A percentile compares a stretch with the other conserved stretches of the same genome.
These are phyloP conservation scores for Tenthredo livida DNA, from an alignment of 2,888 invertebrate genomes.

Conservation along the genomic window DNA sequence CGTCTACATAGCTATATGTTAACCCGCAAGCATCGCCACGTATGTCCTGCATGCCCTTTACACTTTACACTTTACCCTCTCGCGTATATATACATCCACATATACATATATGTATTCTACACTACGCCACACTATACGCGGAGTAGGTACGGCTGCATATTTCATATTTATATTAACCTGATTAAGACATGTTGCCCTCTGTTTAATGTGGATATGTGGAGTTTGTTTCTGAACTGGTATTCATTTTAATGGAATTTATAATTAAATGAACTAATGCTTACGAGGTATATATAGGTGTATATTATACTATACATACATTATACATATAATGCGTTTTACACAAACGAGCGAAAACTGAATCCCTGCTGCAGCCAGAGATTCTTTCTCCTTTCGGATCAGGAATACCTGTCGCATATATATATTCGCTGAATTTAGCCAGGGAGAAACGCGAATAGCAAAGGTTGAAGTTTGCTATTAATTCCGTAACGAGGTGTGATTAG, in stretches of 20 bases:
- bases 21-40: slow-evolving; percentile 52
- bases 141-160: slow-evolving; percentile 72
- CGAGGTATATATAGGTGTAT: not conserved
- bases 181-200: slow-evolving; percentile 77
- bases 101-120: not conserved
- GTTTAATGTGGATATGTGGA: slow-evolving; percentile 78
- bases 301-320: too few relatives aligned
- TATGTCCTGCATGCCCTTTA: slow-evolving; percentile 62
- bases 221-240: slow-evolving; percentile 78
- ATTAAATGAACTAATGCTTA: slow-evolving; percentile 74
- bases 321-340: not conserved
- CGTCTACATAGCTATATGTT: slow-evolving; percentile 15
- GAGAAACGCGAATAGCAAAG: slow-evolving; percentile 20
- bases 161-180: slow-evolving; percentile 79
- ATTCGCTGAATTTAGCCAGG: not conserved
- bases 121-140: not conserved
- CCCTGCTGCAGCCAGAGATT: not conserved
- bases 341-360: not conserved
- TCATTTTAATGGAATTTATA: slow-evolving; percentile 78
- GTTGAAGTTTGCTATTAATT: slow-evolving; percentile 56
- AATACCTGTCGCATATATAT: not conserved
- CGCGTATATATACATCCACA: too few relatives aligned
- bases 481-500: slow-evolving; percentile 76
- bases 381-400: too few relatives aligned
- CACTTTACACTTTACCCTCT: slow-evolving; percentile 68